These are phyloP conservation scores for Epizoanthus ramosus DNA, from an alignment of 92 coral and sea anemone genomes.

Conservation along the genomic window DNA sequence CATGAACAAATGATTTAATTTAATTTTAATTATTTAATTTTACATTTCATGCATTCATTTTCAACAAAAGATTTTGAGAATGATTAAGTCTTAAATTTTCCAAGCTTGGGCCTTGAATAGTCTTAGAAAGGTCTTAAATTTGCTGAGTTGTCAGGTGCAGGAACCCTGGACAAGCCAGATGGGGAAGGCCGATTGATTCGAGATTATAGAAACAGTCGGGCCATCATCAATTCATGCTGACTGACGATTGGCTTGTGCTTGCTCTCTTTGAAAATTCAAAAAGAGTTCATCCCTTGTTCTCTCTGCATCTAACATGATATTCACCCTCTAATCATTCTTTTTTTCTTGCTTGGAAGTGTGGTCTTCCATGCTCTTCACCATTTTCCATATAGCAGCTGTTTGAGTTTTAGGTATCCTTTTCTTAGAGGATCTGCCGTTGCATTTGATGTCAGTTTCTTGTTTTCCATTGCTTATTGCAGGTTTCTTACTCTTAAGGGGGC, in stretches of 20 bases:
- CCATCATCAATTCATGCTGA: slow-evolving; percentile 45
- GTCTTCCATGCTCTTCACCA: slow-evolving; percentile 41
- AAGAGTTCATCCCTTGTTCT: slow-evolving; percentile 46
- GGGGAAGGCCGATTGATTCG: not conserved
- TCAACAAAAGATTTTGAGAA: too few species aligned
- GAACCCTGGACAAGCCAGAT: not conserved
- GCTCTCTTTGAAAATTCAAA: slow-evolving; percentile 50
- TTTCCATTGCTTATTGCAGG: not conserved
- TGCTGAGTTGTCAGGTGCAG: too few species aligned
- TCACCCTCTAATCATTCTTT: slow-evolving; percentile 29
- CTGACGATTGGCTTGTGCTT: slow-evolving; percentile 43
- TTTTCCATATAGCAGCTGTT: slow-evolving; percentile 54
- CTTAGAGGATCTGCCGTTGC: not conserved
- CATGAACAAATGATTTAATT: too few species aligned
- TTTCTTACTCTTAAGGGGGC: not conserved
- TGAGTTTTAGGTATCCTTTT: slow-evolving; percentile 47
- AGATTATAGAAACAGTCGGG: slow-evolving; percentile 18
- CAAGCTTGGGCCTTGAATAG: too few species aligned
- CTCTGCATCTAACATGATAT: slow-evolving; percentile 14
- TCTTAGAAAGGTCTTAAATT: too few species aligned
- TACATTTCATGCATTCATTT: too few species aligned
- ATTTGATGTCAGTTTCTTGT: not conserved
- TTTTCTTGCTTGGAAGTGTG: slow-evolving; percentile 30
- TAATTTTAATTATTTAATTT: too few species aligned
- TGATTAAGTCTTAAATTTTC: too few species aligned